Evolutionary conservation across 2,797 vertebrate genomes (phyloP), one percentile per base, ranked within the genome.

Genomic region (Catostomus latipinnis): DNA sequence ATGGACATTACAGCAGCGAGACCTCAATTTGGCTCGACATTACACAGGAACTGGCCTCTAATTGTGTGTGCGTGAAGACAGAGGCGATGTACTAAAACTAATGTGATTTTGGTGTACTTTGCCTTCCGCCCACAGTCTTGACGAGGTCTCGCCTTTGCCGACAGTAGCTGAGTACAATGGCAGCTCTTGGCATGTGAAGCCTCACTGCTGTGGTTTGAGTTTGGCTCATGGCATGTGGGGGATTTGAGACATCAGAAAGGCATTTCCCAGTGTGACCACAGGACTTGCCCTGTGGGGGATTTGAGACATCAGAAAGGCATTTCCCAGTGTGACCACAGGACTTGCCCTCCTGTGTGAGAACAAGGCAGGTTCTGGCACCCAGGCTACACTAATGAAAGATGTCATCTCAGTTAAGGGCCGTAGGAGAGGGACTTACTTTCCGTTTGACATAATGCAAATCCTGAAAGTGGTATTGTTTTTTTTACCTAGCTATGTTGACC

Each of bases 261-360:
- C 78, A 84, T 85, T 85, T 87, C 82, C 79, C 69, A 69, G 62
- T 68, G 65, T 65, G 60, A 83, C 84, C 86, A 67, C 84, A 74
- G 71, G 72, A 73, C 78, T 81, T 79, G 61, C 68, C 72, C 61
- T 18, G 16, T 45, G 68, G 80, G 73, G 78, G 82, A 80, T 71
- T 67, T 72, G 76, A 81, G 80, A 81, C 83, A 83, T 77, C 58
- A 72, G 81, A 79, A 82, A 82, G 80, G 84, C 78, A 84, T 85
- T 85, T 87, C 82, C 79, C 69, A 69, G 62, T 68, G 65, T 65
- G 60, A 83, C 84, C 86, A 67, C 84, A 74, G 71, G 72, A 73
- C 78, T 81, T 79, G 61, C 68, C 72, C 61, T 54, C 74, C 73
- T 53, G 76, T 70, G 74, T 71, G 61, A 80, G 60, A 71, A 70